A percentile compares a stretch with the other conserved stretches of the same genome.
phyloP scores from a whole-genome alignment of 2,113 vertebrate species.

The Lagenorhynchus albirostris region DNA sequence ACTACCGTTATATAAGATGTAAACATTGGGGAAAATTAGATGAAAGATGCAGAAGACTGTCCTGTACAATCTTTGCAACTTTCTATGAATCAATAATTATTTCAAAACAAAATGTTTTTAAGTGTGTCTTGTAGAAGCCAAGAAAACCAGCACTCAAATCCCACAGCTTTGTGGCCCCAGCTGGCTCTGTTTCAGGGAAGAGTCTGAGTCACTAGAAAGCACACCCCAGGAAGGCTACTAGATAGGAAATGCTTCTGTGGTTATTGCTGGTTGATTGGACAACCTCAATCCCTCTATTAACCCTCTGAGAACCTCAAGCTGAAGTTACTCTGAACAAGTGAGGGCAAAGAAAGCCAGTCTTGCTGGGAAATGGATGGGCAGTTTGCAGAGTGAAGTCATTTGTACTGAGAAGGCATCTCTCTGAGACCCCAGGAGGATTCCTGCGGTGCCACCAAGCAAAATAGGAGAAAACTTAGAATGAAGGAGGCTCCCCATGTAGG shows the following conservation, averaged over 20 bases:
- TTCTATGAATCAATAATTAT: neutral
- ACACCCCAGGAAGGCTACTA: no score
- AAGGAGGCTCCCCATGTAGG: neutral
- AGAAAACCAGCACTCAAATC: neutral
- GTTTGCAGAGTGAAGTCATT: neutral
- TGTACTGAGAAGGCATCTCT: neutral
- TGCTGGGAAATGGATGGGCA: neutral
- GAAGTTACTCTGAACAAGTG: neutral
- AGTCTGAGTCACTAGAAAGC: neutral
- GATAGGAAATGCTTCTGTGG: neutral
- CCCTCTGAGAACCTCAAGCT: no score
- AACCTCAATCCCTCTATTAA: neutral
- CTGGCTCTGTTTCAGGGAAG: neutral
- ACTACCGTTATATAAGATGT: no score
- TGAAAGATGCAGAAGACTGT: no score
- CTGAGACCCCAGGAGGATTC: neutral
- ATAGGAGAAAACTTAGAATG: accelerated
- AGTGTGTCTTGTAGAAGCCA: neutral
- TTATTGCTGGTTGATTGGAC: neutral
- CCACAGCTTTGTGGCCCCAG: neutral
- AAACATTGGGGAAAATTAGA: neutral
- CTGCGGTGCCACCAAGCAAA: neutral
- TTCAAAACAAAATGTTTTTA: neutral
- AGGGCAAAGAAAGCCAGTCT: neutral
- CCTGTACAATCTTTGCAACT: neutral